Evolutionary conservation across 2,888 invertebrate genomes (phyloP).

Genomic region (Stenodera caucasica): DNA sequence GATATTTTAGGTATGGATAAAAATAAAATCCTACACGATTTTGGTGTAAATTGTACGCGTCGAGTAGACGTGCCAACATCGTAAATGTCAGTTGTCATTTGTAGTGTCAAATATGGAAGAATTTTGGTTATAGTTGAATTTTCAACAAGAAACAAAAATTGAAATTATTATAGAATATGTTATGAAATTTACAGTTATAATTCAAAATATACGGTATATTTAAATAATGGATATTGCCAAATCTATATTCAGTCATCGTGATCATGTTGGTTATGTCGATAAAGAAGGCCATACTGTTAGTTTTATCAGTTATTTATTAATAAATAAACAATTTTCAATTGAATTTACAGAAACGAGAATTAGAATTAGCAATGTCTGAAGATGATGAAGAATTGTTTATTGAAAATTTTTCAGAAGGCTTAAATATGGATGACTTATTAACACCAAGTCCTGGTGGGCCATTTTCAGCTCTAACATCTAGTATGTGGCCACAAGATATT

Average conservation of each 20-base stretch:
- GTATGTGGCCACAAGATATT: conserved; percentile 97
- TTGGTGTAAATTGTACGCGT: no score
- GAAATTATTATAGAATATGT: no score
- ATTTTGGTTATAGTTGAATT: no score
- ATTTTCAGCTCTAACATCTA: conserved; percentile 91
- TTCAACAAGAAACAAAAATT: no score
- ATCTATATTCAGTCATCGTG: conserved; percentile 82
- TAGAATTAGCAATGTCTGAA: conserved; percentile 78
- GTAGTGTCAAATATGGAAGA: no score
- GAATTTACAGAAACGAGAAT: conserved; percentile 65
- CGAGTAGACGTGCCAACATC: no score
- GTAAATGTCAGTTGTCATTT: no score
- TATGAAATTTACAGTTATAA: no score
- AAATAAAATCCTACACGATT: no score
- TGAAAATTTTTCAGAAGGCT: conserved; percentile 67
- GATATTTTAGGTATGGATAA: no score
- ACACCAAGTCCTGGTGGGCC: conserved; percentile 84
- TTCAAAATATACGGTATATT: no score
- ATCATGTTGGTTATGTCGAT: conserved; percentile 89
- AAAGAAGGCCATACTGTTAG: conserved; percentile 78
- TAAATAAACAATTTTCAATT: conserved; percentile 9
- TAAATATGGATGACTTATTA: conserved; percentile 71
- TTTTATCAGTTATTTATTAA: conserved; percentile 28
- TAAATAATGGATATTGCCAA: conserved; percentile 85
- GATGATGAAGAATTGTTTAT: conserved; percentile 65